Evolutionary conservation across 2,797 vertebrate species (phyloP).

Genomic region (Benthosema pterotum): DNA sequence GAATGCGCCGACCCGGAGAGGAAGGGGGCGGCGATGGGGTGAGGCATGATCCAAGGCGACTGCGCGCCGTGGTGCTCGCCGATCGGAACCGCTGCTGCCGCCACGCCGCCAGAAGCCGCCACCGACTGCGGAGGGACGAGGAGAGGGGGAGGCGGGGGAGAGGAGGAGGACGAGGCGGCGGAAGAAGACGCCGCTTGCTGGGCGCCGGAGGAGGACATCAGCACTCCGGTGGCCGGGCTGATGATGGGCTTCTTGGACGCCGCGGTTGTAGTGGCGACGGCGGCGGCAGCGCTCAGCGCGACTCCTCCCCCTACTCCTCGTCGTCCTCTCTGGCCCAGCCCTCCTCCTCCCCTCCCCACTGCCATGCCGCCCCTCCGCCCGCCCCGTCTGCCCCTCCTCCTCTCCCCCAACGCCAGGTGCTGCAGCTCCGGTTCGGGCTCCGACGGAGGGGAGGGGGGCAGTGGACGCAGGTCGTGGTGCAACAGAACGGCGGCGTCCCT

Average conservation of each 20-base stretch:
- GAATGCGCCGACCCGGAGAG: constrained; percentile 82
- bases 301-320: no score
- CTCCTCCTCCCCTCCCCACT: constrained; percentile 76
- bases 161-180: constrained; percentile 85
- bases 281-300: no score
- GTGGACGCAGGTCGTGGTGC: constrained; percentile 78
- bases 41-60: constrained; percentile 91
- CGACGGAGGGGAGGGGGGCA: constrained; percentile 85
- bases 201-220: constrained; percentile 85
- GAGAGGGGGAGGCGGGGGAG: constrained; percentile 93
- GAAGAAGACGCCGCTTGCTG: constrained; percentile 91
- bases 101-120: no score
- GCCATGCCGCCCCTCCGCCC: constrained; percentile 86
- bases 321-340: constrained; percentile 80
- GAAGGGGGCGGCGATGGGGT: constrained; percentile 88
- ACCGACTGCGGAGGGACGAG: constrained; percentile 87
- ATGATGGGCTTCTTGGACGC: constrained; percentile 80
- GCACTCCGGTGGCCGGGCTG: constrained; percentile 83
- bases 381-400: constrained; percentile 70
- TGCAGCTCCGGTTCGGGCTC: constrained; percentile 88
- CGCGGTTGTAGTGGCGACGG: no score
- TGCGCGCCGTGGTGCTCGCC: constrained; percentile 79
- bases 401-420: constrained; percentile 75
- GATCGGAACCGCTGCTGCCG: constrained; percentile 81
- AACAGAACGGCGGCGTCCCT: constrained; percentile 68